Evolutionary conservation across 2,888 invertebrate species (phyloP).

Genomic region (Drosophila emarginata): DNA sequence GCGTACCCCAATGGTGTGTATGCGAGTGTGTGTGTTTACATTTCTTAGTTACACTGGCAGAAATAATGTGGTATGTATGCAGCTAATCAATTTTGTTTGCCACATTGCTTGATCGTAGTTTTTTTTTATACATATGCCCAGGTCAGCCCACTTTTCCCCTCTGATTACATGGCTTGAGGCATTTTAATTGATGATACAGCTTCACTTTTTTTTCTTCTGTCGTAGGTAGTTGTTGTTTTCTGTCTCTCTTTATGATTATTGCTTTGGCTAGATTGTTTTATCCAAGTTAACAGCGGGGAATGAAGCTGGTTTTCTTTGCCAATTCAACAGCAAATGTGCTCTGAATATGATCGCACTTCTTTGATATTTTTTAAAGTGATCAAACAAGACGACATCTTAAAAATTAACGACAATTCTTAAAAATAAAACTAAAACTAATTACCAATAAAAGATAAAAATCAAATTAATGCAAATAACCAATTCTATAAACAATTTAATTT

Average conservation of each 20-base stretch:
- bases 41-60: constrained; percentile 41
- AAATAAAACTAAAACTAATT: not conserved
- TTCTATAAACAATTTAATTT: not conserved
- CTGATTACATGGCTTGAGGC: constrained; percentile 53
- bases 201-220: constrained; percentile 23
- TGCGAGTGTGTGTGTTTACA: constrained; percentile 23
- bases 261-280: constrained; percentile 30
- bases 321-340: constrained; percentile 17
- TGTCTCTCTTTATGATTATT: constrained; percentile 52
- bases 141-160: constrained; percentile 35
- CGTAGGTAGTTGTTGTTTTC: constrained; percentile 6
- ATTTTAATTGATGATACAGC: constrained; percentile 61
- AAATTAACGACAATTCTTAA: constrained; percentile 2
- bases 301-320: constrained; percentile 35
- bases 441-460: not conserved
- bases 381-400: not conserved
- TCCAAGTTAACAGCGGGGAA: constrained; percentile 9
- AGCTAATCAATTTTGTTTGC: not conserved
- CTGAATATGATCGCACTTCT: constrained; percentile 18
- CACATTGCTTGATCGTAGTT: constrained; percentile 3
- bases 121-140: constrained; percentile 29
- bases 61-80: constrained; percentile 23
- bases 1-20: constrained; percentile 10
- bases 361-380: not conserved
- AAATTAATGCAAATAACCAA: not conserved